Evolutionary conservation across 2,797 vertebrate species (phyloP).

Genomic region (Hemitrygon akajei): DNA sequence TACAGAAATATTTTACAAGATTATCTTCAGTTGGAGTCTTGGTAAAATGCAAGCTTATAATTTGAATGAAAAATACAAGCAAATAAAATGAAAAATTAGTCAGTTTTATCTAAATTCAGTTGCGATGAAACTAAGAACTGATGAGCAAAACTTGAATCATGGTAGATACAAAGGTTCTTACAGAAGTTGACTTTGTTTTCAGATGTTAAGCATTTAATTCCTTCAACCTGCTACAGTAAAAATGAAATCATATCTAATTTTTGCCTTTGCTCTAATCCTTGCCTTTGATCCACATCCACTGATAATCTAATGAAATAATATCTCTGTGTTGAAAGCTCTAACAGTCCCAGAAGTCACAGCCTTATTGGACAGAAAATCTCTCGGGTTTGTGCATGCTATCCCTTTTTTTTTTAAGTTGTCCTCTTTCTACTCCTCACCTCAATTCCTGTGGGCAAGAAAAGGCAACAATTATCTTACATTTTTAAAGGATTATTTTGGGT

Average conservation of each 20-base stretch:
- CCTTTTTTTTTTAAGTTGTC: background rate
- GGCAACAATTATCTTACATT: background rate
- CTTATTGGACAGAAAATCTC: background rate
- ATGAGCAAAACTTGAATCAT: background rate
- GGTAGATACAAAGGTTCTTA: background rate
- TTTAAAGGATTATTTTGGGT: background rate
- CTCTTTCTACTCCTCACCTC: background rate
- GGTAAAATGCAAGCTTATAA: background rate
- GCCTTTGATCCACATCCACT: background rate
- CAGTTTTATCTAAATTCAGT: background rate
- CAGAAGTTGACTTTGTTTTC: background rate
- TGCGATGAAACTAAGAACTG: background rate
- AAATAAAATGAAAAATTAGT: background rate
- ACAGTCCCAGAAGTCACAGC: background rate
- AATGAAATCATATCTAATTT: background rate
- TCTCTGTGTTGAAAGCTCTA: background rate
- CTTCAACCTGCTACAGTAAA: background rate
- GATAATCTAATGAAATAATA: background rate
- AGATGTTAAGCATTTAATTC: background rate
- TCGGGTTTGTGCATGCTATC: background rate
- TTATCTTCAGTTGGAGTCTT: background rate
- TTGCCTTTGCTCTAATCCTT: background rate
- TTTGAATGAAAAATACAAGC: background rate
- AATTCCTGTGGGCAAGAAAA: background rate
- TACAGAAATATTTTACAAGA: background rate